These are phyloP conservation scores for Leucopsar rothschildi DNA, from an alignment of 2,113 vertebrate species.

Conservation along the genomic window DNA sequence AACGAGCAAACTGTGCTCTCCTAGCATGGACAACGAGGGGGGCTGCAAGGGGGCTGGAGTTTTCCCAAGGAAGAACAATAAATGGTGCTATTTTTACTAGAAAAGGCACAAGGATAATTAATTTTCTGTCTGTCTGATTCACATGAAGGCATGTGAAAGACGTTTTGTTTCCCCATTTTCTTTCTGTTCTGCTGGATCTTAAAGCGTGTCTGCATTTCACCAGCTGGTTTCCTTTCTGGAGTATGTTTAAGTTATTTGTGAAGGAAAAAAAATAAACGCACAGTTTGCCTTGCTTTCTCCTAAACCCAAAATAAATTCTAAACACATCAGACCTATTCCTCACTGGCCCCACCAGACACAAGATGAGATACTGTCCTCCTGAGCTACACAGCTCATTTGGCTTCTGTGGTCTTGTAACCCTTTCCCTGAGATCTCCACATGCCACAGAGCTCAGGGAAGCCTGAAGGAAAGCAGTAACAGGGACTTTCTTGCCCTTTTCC, in stretches of 20 bases:
- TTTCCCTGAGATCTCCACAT: background rate
- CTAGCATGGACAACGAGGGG: background rate
- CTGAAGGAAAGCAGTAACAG: background rate
- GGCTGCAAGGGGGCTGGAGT: background rate
- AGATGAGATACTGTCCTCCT: too few relatives aligned
- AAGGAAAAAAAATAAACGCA: background rate
- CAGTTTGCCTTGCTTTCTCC: background rate
- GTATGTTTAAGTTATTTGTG: background rate
- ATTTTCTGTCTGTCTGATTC: background rate
- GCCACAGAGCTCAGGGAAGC: background rate
- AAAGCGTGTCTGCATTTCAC: background rate
- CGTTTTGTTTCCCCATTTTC: background rate
- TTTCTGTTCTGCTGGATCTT: background rate
- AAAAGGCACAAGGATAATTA: background rate
- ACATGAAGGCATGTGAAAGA: background rate
- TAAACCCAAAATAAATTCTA: background rate
- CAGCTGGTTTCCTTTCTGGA: background rate
- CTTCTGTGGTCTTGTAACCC: background rate
- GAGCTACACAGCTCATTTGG: background rate
- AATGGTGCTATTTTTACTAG: background rate
- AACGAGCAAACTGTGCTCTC: background rate
- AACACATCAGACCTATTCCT: background rate
- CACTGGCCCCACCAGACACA: background rate
- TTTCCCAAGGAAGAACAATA: background rate
- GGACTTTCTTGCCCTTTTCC: background rate